Percentiles rank a stretch among this genome's conserved stretches.
Conservation (phyloP, 1,140 invertebrate genomes). For the Trichonephila clavata region DNA sequence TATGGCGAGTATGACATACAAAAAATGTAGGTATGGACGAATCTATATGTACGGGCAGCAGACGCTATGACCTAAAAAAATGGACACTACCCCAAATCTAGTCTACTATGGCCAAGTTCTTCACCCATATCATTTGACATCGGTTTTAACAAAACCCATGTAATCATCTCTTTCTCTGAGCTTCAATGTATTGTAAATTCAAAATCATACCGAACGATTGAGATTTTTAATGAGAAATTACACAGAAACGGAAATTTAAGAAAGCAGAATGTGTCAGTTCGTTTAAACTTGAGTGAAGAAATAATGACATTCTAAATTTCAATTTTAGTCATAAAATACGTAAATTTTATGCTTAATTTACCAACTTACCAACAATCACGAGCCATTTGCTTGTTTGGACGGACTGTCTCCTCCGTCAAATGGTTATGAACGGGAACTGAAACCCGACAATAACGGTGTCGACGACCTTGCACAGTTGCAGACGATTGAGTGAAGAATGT, state of each 20-base stretch:
- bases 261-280: not conserved
- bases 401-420: slow-evolving; percentile 43
- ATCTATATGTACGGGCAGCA: not conserved
- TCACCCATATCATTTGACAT: not conserved
- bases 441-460: slow-evolving; percentile 37
- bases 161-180: not conserved
- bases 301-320: not conserved
- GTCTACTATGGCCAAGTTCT: not conserved
- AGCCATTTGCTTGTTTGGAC: slow-evolving; percentile 13
- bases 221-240: not conserved
- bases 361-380: slow-evolving; percentile 48
- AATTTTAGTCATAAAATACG: no score
- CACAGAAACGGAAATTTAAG: not conserved
- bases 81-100: not conserved
- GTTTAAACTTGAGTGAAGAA: not conserved
- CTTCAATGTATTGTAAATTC: not conserved
- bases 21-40: not conserved
- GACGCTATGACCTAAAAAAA: slow-evolving; percentile 20
- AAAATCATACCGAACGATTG: not conserved
- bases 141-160: not conserved
- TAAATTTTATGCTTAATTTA: not conserved
- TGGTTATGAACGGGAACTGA: slow-evolving; percentile 37
- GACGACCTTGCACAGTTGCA: slow-evolving; percentile 55
- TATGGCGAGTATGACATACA: not conserved
- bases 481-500: slow-evolving; percentile 47